Conservation (phyloP, 2,888 invertebrate genomes). For the Drosophila ezoana region DNA sequence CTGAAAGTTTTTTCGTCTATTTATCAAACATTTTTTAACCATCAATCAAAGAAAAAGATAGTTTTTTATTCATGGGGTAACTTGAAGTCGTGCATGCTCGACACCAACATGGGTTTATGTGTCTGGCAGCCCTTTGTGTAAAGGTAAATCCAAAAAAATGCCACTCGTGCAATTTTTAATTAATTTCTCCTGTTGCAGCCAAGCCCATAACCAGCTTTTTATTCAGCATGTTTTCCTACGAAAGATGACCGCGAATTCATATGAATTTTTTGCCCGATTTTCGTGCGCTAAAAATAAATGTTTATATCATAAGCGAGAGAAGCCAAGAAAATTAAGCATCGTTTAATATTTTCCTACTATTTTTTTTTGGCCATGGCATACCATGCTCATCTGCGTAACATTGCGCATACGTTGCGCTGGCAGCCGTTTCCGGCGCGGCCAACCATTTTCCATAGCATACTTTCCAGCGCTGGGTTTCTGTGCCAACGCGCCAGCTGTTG, state of each 20-base stretch:
- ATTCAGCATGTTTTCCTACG: not conserved
- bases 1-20: too few species aligned
- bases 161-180: constrained; percentile 69
- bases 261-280: constrained; percentile 19
- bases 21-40: too few species aligned
- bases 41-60: too few species aligned
- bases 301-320: not conserved
- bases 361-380: constrained; percentile 2
- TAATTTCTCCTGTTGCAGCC: constrained; percentile 52
- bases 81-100: not conserved
- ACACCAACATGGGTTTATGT: not conserved
- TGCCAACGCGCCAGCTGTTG: constrained; percentile 54
- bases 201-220: constrained; percentile 5
- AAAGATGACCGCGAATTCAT: constrained; percentile 16
- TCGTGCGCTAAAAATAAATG: constrained; percentile 10
- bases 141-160: constrained; percentile 14
- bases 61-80: not conserved
- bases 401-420: constrained; percentile 41
- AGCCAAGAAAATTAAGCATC: not conserved
- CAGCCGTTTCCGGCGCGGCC: constrained; percentile 4
- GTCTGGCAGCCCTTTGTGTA: not conserved
- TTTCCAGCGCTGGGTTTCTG: constrained; percentile 36
- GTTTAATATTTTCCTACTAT: not conserved
- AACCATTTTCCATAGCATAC: constrained; percentile 45
- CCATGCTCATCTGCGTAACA: constrained; percentile 18